A percentile compares a stretch with the other conserved stretches of the same genome.
These are phyloP conservation scores for Cyphomyrus plagiostoma DNA, from an alignment of 2,113 vertebrate genomes.

Conservation along the genomic window DNA sequence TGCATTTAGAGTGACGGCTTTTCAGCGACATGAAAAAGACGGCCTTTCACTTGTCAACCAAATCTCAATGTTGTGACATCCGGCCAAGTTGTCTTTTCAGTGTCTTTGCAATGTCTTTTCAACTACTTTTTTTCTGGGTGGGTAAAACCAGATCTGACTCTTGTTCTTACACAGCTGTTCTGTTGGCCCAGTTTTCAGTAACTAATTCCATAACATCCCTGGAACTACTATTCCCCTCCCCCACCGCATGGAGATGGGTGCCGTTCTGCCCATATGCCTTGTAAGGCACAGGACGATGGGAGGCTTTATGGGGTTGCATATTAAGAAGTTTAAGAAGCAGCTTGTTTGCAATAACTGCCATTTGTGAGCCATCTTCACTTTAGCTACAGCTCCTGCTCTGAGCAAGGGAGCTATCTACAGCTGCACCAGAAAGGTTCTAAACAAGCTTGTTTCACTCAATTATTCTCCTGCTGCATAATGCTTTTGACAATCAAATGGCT, in stretches of 20 bases:
- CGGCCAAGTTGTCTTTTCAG: not conserved
- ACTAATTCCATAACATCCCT: slow-evolving; percentile 12
- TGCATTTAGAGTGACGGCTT: not conserved
- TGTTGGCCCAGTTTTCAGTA: slow-evolving; percentile 14
- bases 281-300: not conserved
- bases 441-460: not conserved
- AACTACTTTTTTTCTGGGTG: not conserved
- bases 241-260: not conserved
- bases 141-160: not conserved
- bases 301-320: not conserved
- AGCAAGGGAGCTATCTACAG: not conserved
- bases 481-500: not conserved
- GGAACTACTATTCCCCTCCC: not conserved
- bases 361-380: not conserved
- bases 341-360: not conserved
- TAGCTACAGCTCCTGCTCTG: not conserved
- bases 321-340: not conserved
- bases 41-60: not conserved
- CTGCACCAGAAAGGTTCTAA: not conserved
- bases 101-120: not conserved
- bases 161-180: slow-evolving; percentile 31
- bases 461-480: not conserved
- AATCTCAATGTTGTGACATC: not conserved
- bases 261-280: not conserved
- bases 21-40: not conserved